A percentile compares a stretch with the other conserved stretches of the same genome.
Evolutionary conservation across 2,888 invertebrate species (phyloP).

Genomic region (Gari tellinella): DNA sequence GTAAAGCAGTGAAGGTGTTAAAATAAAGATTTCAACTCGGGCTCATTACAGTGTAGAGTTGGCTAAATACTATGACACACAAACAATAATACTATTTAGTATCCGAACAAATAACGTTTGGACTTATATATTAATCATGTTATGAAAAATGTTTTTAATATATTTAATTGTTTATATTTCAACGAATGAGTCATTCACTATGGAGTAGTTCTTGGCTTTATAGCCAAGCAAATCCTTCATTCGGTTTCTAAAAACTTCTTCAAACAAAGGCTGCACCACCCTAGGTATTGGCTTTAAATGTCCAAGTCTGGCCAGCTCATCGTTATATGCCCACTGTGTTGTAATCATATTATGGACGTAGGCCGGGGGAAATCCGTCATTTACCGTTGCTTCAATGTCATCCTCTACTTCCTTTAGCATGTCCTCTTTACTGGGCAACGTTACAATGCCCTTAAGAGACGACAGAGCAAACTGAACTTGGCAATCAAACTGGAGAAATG

Average conservation of each 20-base stretch:
- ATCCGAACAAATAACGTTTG: too few species aligned
- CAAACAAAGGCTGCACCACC: conserved; percentile 90
- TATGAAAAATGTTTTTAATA: too few species aligned
- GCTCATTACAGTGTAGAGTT: too few species aligned
- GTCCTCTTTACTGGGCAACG: conserved; percentile 87
- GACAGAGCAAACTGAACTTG: conserved; percentile 90
- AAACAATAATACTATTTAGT: too few species aligned
- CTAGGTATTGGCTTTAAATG: conserved; percentile 88
- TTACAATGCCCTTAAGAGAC: conserved; percentile 87
- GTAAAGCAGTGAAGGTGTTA: too few species aligned
- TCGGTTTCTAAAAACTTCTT: conserved; percentile 84
- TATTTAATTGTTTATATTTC: too few species aligned
- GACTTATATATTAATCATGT: too few species aligned
- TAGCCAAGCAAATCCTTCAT: neutral
- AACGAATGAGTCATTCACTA: too few species aligned
- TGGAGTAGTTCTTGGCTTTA: too few species aligned
- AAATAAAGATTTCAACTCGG: too few species aligned
- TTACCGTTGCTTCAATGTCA: conserved; percentile 87
- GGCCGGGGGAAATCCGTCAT: conserved; percentile 88
- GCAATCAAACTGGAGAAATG: conserved; percentile 93
- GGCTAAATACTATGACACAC: too few species aligned
- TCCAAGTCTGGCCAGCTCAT: conserved; percentile 88
- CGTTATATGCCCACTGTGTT: conserved; percentile 89
- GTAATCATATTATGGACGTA: conserved; percentile 94
- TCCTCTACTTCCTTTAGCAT: conserved; percentile 89